phyloP scores from a whole-genome alignment of 2,113 vertebrate genomes.

The Holacanthus passer region DNA sequence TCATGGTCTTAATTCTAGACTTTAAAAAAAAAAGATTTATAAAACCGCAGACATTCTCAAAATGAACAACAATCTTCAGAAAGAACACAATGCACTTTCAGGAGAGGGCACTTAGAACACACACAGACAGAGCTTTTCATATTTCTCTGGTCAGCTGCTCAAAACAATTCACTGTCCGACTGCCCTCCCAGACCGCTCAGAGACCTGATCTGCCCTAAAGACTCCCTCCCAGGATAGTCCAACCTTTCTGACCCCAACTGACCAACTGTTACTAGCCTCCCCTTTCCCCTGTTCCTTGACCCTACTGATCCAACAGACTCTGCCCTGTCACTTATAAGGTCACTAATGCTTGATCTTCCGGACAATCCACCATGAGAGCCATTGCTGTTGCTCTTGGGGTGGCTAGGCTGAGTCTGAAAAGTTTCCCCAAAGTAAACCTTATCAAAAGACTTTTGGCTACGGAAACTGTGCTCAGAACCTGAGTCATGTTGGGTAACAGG shows the following conservation, averaged over 20 bases:
- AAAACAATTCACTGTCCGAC: conserved; percentile 59
- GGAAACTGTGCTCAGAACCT: conserved; percentile 61
- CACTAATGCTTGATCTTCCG: conserved; percentile 58
- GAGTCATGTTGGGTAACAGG: conserved; percentile 42
- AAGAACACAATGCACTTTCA: background rate
- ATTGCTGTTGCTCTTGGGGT: conserved; percentile 33
- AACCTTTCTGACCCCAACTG: conserved; percentile 55
- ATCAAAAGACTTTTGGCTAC: conserved; percentile 57
- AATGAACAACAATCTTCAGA: background rate
- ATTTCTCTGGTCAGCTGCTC: conserved; percentile 10
- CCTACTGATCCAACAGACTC: conserved; percentile 54
- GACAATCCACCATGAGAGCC: conserved; percentile 43
- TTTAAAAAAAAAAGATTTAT: background rate
- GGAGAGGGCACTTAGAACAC: background rate
- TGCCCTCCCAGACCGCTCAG: conserved; percentile 22
- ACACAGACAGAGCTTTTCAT: background rate
- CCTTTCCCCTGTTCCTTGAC: conserved; percentile 27
- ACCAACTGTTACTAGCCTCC: conserved; percentile 21
- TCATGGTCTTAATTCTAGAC: background rate
- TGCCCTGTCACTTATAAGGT: conserved; percentile 60
- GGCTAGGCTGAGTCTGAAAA: conserved; percentile 34
- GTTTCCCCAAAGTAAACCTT: conserved; percentile 41
- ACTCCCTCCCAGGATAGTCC: conserved; percentile 27
- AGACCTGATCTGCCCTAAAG: conserved; percentile 55
- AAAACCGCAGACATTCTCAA: background rate